A percentile compares a stretch with the other conserved stretches of the same genome.
Conservation (phyloP, 2,888 invertebrate genomes). For the Syritta pipiens region DNA sequence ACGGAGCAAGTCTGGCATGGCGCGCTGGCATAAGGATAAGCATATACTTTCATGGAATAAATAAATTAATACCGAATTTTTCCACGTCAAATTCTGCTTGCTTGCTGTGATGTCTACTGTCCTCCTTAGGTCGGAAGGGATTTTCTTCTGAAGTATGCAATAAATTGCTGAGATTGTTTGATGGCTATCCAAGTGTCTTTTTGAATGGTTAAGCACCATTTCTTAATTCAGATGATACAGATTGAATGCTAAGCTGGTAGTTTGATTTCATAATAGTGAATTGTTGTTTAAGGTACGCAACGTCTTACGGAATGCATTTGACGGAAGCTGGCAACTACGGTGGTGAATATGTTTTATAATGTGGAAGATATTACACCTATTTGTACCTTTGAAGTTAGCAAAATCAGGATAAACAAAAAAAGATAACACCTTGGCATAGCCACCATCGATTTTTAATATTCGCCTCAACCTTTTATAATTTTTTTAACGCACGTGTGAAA, state of each 20-base stretch:
- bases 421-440: too few relatives aligned
- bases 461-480: too few relatives aligned
- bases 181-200: constrained; percentile 63
- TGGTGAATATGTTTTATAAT: too few relatives aligned
- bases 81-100: constrained; percentile 67
- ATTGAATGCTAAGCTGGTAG: not conserved
- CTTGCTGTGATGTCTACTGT: constrained; percentile 14
- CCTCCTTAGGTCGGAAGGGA: constrained; percentile 42
- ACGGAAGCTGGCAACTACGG: too few relatives aligned
- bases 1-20: constrained; percentile 14
- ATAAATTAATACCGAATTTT: constrained; percentile 68
- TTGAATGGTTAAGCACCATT: constrained; percentile 63
- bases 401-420: too few relatives aligned
- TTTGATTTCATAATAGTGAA: not conserved
- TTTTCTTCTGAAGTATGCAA: constrained; percentile 63
- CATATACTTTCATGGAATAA: constrained; percentile 66
- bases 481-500: too few relatives aligned
- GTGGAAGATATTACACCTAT: too few relatives aligned
- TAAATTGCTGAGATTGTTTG: constrained; percentile 66
- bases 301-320: too few relatives aligned
- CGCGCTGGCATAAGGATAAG: constrained; percentile 57
- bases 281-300: constrained; percentile 2
- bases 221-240: constrained; percentile 42
- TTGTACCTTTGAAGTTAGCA: too few relatives aligned
- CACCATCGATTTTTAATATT: too few relatives aligned